phyloP scores from a whole-genome alignment of 2,113 vertebrate genomes.

The Ursus arctos region DNA sequence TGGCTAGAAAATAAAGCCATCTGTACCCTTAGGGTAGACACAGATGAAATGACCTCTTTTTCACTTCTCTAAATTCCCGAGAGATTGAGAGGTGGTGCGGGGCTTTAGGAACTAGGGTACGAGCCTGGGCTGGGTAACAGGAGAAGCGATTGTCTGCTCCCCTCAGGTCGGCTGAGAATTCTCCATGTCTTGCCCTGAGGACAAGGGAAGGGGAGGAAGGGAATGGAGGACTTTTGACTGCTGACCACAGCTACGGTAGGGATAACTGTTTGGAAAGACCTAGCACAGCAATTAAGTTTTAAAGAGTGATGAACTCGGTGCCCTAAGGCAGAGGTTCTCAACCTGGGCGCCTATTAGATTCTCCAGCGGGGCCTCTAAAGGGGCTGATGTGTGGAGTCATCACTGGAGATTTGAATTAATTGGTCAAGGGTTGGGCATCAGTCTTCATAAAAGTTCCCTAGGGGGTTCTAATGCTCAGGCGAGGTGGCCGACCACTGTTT shows the following conservation, averaged over 20 bases:
- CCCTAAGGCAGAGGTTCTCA: conserved; percentile 35
- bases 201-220: neutral
- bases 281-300: conserved; percentile 40
- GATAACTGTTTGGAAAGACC: neutral
- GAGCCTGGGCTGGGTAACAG: neutral
- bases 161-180: neutral
- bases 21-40: neutral
- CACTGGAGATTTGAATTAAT: conserved; percentile 57
- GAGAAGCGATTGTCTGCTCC: neutral
- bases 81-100: neutral
- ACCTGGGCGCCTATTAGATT: neutral
- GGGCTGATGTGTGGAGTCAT: neutral
- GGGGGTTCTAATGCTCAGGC: conserved; percentile 61
- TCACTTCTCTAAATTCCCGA: neutral
- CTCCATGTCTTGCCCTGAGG: neutral
- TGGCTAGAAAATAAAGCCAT: neutral
- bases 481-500: neutral
- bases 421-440: neutral
- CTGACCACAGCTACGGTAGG: neutral
- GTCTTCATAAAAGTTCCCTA: conserved; percentile 54
- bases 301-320: neutral
- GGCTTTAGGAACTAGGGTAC: neutral
- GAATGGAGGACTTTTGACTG: neutral
- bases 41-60: neutral
- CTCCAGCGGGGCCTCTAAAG: neutral